Base-by-base conservation (phyloP, 1,140 invertebrate genomes). In the Brachionus manjavacas region DNA sequence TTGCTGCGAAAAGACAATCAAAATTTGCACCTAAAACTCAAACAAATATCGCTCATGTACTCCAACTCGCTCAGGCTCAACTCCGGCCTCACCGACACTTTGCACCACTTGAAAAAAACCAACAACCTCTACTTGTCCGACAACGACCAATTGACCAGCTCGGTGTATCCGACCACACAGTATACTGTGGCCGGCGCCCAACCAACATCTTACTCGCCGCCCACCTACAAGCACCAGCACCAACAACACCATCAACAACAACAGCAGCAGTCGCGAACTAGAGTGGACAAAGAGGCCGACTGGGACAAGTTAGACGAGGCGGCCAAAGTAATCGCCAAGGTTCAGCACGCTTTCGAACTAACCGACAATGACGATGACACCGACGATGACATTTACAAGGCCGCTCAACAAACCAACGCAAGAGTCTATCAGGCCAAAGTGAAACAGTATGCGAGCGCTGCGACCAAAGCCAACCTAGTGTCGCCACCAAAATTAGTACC, bases 251-350 rank as follows among this genome's bases (percentile, higher is more conserved):
- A 31, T 3, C 28, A 31, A 2, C 28, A 31, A 7, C 31, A 35
- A 6, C 31, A 35, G 31, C 31, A 35, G 31, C 31, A 35, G 6
- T 6, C 52, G 11, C 6, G 23, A 23, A 43, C 2, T 14, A 46
- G 43, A 46, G 14, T 9, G 4, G 20, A 28, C 89, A 92, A 91
- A 87, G 92, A 92, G 86, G 90, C 92, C 87, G 95, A 98, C 89
- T 98, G 96, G 96, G 95, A 97, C 90, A 95, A 96, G 87, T 88
- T 97, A 74, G 72, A 76, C 72, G 95, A 97, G 87, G 95, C 97
- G 88, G 95, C 95, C 8, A 95, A 96, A 87, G 95, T 96, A 6
- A 91, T 97, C 9, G 95, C 95, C 4, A 95, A 95, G 88, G 95
- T 96, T 49, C 95, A 96, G 87, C 94, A 95, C 88, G 94, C 72